Evolutionary conservation across 2,888 invertebrate genomes (phyloP), one percentile per base, ranked within the genome.

Genomic region (Imbricaverruca yamaguchii): DNA sequence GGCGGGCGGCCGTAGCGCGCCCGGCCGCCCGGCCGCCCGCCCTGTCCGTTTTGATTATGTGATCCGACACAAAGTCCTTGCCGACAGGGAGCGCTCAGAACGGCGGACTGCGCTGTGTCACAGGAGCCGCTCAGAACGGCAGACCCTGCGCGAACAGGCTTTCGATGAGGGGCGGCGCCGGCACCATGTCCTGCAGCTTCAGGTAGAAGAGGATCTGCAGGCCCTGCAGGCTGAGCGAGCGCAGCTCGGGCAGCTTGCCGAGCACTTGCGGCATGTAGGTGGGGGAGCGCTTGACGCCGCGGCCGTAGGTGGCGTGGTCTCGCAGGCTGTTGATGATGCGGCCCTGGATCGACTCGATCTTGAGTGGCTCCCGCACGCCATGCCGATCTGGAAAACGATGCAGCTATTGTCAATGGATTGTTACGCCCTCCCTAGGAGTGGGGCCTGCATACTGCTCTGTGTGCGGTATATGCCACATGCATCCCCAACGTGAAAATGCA

Each of bases 111-210:
- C 39, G 39, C 39, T 39, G 39, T 39, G 39, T 3, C 39, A 39
- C 1, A 4, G 39, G 39, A 4, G 39, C 39, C 59, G 65, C 23
- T 85, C 92, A 97, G 89, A 96, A 97, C 85, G 97, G 97, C 87
- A 97, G 91, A 89, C 94, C 96, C 87, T 95, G 93, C 86, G 95
- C 94, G 88, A 96, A 97, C 94, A 97, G 94, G 87, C 94, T 96
- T 88, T 97, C 97, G 87, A 97, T 96, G 85, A 96, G 91, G n/a
- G 86, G 85, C 12, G 88, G 88, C 13, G 87, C 86, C 11, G 86
- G 86, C 63, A 86, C 86, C 63, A 86, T 84, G 56, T 87, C 87
- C 82, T 88, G 87, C 80, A 87, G 84, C 83, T 87, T 82, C 85
- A 96, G 90, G 89, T 96, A 96, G 89, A 96, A 96, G 89, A 97